Percentiles rank a stretch among this genome's conserved stretches.
Evolutionary conservation across 2,888 invertebrate genomes (phyloP).

Genomic region (Himalopsyche kuldschensis): DNA sequence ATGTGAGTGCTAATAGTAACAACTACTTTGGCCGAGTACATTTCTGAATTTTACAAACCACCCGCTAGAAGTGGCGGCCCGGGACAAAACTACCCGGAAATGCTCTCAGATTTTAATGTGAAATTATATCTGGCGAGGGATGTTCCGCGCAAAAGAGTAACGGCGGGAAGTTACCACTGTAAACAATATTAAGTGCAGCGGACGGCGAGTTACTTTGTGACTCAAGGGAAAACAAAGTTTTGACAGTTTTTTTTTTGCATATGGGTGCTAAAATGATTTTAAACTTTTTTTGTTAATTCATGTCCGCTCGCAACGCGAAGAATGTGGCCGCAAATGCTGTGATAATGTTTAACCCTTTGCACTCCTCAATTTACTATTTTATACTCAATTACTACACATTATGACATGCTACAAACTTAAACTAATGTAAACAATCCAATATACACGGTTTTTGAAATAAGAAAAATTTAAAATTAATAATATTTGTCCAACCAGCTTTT

Average conservation of each 20-base stretch:
- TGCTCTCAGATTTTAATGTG: conserved; percentile 24
- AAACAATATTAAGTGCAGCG: not conserved
- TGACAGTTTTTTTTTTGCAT: not conserved
- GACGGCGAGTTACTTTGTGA: not conserved
- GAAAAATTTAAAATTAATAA: too few relatives aligned
- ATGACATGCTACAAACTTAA: too few relatives aligned
- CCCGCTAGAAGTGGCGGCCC: conserved; percentile 16
- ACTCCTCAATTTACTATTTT: too few relatives aligned
- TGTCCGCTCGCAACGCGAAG: too few relatives aligned
- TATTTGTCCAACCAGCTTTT: too few relatives aligned
- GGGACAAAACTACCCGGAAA: conserved; percentile 26
- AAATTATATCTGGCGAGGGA: conserved; percentile 19
- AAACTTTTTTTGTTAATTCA: too few relatives aligned
- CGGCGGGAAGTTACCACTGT: conserved; percentile 4
- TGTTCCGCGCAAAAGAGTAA: not conserved
- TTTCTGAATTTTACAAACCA: conserved; percentile 18
- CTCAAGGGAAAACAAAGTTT: not conserved
- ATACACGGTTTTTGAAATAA: too few relatives aligned
- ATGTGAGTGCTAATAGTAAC: not conserved
- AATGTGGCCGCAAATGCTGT: too few relatives aligned
- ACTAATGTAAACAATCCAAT: too few relatives aligned
- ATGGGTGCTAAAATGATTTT: not conserved
- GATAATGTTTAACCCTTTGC: too few relatives aligned
- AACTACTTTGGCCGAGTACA: not conserved
- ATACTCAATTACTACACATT: too few relatives aligned